Conservation (phyloP, 2,888 invertebrate genomes). For the Sesia bembeciformis region DNA sequence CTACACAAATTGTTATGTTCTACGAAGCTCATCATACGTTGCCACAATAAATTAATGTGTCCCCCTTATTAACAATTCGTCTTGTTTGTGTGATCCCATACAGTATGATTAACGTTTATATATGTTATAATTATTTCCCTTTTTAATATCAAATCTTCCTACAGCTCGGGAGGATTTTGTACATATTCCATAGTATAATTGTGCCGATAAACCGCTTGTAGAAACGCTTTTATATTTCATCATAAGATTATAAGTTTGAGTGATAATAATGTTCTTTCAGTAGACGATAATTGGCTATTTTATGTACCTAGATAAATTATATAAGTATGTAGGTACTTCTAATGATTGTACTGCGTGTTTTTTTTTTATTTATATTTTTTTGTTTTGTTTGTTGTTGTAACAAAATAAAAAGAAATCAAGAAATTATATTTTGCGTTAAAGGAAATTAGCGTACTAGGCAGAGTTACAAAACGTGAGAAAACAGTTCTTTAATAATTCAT, state of each 20-base stretch:
- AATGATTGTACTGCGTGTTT: neutral
- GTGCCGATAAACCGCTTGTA: neutral
- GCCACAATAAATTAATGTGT: constrained; percentile 54
- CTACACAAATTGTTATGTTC: neutral
- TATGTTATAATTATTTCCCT: constrained; percentile 7
- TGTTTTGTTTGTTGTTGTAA: too few relatives aligned
- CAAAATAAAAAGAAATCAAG: too few relatives aligned
- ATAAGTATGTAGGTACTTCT: neutral
- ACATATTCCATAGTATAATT: neutral
- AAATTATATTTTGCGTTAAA: too few relatives aligned
- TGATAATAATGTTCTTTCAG: constrained; percentile 14
- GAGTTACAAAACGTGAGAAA: too few relatives aligned
- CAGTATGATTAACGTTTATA: constrained; percentile 17
- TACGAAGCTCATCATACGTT: constrained; percentile 67
- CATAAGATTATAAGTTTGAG: constrained; percentile 8
- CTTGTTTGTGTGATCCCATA: constrained; percentile 31
- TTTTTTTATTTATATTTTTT: neutral
- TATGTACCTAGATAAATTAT: constrained; percentile 31
- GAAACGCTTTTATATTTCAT: constrained; percentile 4
- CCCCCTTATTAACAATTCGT: constrained; percentile 43
- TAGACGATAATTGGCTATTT: constrained; percentile 66
- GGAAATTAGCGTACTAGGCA: too few relatives aligned
- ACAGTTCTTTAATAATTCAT: too few relatives aligned
- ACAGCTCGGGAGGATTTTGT: constrained; percentile 39
- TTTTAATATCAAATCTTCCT: constrained; percentile 34